Evolutionary conservation across 2,113 vertebrate genomes (phyloP).

Genomic region (Hypocryptadius cinnamomeus): DNA sequence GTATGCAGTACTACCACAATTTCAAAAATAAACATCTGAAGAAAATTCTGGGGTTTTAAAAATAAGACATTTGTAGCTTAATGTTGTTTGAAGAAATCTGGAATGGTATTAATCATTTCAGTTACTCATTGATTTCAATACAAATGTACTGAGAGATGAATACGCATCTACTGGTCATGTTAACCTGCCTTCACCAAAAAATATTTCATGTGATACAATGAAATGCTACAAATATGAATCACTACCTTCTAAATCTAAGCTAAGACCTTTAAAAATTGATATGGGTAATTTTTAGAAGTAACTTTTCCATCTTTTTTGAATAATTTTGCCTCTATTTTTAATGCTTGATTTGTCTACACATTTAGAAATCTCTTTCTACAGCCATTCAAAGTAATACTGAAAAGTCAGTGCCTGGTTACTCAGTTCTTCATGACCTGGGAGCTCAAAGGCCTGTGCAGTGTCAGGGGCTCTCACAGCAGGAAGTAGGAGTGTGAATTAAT

Average conservation of each 20-base stretch:
- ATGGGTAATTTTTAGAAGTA: background rate
- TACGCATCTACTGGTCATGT: background rate
- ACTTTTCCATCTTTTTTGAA: background rate
- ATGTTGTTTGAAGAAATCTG: conserved; percentile 3
- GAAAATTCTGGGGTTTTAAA: background rate
- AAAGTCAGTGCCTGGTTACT: background rate
- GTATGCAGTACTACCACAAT: background rate
- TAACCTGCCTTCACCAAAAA: conserved; percentile 7
- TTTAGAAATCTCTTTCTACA: background rate
- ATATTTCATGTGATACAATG: background rate
- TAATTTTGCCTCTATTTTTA: background rate
- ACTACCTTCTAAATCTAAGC: background rate
- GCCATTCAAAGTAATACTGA: background rate
- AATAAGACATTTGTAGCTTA: background rate
- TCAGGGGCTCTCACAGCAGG: background rate
- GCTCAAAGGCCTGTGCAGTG: background rate
- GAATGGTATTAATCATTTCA: conserved; percentile 38
- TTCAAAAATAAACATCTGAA: background rate
- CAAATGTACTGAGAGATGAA: background rate
- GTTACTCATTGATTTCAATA: background rate
- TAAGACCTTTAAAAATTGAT: background rate
- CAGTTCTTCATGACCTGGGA: background rate
- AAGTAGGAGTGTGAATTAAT: fast-evolving
- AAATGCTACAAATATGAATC: conserved; percentile 23
- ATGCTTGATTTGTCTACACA: background rate